Base-by-base conservation (phyloP, 1,140 invertebrate genomes). In the Caenorhabditis brenneri region DNA sequence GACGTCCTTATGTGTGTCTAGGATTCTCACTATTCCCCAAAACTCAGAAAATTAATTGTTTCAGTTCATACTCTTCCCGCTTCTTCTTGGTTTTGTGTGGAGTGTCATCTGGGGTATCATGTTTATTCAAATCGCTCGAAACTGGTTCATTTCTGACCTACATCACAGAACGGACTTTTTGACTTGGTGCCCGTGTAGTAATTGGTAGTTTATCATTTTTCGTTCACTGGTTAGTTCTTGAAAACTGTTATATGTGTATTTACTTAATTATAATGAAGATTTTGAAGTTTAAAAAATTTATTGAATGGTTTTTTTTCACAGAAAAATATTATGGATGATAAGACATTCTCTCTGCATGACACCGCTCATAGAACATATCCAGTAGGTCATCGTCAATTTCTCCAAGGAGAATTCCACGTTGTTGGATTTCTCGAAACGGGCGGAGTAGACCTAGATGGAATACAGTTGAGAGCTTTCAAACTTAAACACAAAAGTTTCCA, bases 81-180 rank as follows among this genome's bases (percentile, higher is more conserved):
- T 86, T 15, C 31, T 86, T 22, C 42, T 86, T 46, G 85, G 85
- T 15, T 86, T 58, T 36, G 31, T 86, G 5, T 86, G 85, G 85
- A 86, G 85, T 16, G 55, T 86, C 55, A 74, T 86, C n/a, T 86
- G 85, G 85, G 85, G 85, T 6, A 79, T 86, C 36, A 81, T 84
- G 33, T 86, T 86, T n/a, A 82, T 86, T 33, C 82, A 86, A 78
- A 65, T 86, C 29, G 83, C 85, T 10, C 83, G 83, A 81, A 86
- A 86, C 33, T 86, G 85, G 85, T 86, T 83, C 48, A 86, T 86
- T 24, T 86, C 85, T 7, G 79, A 79, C 49, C 42, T 86, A 19
- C 74, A 86, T 39, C 60, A 86, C 31, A 29, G 85, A n/a, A 53
- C 81, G 33, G 86, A 85, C 39, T 48, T 55, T 19, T 6, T 86